Evolutionary conservation across 2,113 vertebrate species (phyloP).

Genomic region (Sprattus sprattus): DNA sequence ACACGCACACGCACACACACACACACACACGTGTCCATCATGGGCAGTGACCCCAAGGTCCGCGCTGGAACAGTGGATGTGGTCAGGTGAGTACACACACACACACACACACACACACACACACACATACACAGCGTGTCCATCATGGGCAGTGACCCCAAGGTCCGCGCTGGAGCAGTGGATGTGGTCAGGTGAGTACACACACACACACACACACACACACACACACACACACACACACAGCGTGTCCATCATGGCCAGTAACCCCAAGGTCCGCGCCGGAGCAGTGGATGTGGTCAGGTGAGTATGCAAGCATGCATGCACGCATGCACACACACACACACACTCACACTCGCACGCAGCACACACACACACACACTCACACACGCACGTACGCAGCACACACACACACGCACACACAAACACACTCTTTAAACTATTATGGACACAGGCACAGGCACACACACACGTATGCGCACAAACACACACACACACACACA

Average conservation of each 20-base stretch:
- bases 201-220: background rate
- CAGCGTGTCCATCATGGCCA: constrained; percentile 95
- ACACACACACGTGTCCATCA: constrained; percentile 81
- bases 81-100: constrained; percentile 78
- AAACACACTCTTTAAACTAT: too few species aligned
- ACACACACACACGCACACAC: too few species aligned
- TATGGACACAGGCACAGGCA: too few species aligned
- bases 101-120: background rate
- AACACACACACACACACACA: too few species aligned
- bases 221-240: background rate
- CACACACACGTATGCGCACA: too few species aligned
- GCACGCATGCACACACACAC: background rate
- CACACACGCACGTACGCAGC: too few species aligned
- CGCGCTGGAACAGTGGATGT: constrained; percentile 94
- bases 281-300: constrained; percentile 97
- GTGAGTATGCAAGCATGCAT: constrained; percentile 68
- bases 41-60: constrained; percentile 98
- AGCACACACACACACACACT: too few species aligned
- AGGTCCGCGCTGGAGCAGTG: constrained; percentile 93
- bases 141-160: constrained; percentile 98
- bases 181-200: constrained; percentile 89
- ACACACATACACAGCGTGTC: constrained; percentile 77
- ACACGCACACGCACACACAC: background rate
- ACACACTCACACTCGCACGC: too few species aligned
- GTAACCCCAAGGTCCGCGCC: constrained; percentile 94